These are phyloP conservation scores for Plotosus lineatus DNA, from an alignment of 2,113 vertebrate species.

Conservation along the genomic window DNA sequence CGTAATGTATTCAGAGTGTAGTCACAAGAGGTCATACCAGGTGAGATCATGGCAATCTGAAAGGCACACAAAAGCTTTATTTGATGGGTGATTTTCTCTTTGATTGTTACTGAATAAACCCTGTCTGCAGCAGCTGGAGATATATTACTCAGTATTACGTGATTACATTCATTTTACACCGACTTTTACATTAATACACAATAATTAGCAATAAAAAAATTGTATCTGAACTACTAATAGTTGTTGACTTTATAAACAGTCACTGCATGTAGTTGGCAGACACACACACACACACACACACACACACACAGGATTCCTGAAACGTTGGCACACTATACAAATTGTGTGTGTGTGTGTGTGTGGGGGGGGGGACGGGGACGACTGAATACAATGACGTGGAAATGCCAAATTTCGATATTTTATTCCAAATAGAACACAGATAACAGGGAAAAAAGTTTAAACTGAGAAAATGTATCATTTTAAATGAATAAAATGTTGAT, in stretches of 20 bases:
- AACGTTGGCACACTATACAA: too few relatives aligned
- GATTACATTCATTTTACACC: not conserved
- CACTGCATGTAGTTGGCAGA: too few relatives aligned
- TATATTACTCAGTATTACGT: not conserved
- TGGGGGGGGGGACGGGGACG: too few relatives aligned
- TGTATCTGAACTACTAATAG: not conserved
- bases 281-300: too few relatives aligned
- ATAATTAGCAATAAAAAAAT: not conserved
- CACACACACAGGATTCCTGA: too few relatives aligned
- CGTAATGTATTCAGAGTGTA: conserved; percentile 95
- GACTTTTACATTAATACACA: not conserved
- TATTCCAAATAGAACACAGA: too few relatives aligned
- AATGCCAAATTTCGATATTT: too few relatives aligned
- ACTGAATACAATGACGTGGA: too few relatives aligned
- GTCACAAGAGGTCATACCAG: conserved; percentile 91
- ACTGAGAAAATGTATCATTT: too few relatives aligned
- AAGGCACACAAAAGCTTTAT: conserved; percentile 40
- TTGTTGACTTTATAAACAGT: not conserved
- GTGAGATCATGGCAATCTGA: conserved; percentile 98
- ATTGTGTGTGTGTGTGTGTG: too few relatives aligned
- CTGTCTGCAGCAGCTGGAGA: not conserved
- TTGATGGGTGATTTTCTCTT: not conserved
- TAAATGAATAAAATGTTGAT: too few relatives aligned
- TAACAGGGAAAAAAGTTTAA: too few relatives aligned
- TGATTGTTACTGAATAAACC: not conserved